Evolutionary conservation across 64 coral and sea anemone genomes (phyloP).

Genomic region (Montipora foliosa): DNA sequence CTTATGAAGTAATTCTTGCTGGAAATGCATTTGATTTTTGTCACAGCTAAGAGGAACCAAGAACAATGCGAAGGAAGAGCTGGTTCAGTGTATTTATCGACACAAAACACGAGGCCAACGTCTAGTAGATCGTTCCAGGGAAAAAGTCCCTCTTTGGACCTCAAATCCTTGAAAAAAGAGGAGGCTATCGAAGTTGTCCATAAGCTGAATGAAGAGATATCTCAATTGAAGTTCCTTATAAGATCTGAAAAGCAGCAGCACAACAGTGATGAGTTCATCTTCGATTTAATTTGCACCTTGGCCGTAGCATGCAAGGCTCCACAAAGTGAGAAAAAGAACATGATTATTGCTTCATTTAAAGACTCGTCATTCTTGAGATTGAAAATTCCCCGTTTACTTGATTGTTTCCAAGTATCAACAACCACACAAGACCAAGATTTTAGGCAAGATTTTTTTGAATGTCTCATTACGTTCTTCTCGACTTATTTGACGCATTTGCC

Average conservation of each 20-base stretch:
- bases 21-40: no score
- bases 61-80: background rate
- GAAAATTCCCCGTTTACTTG: slow-evolving; percentile 34
- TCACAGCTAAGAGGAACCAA: background rate
- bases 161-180: background rate
- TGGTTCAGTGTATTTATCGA: background rate
- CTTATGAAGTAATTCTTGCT: no score
- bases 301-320: background rate
- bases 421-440: slow-evolving; percentile 6
- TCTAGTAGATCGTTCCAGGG: background rate
- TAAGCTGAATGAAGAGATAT: background rate
- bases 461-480: slow-evolving; percentile 47
- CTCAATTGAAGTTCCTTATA: background rate
- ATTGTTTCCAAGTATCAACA: background rate
- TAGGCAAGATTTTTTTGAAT: background rate
- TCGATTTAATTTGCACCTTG: background rate
- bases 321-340: background rate
- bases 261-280: background rate
- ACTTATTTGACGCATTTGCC: slow-evolving; percentile 70
- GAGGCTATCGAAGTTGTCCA: background rate
- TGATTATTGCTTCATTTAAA: background rate
- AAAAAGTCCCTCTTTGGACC: background rate
- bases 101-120: background rate
- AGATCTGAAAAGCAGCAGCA: background rate
- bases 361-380: background rate